Conservation (phyloP, 2,797 vertebrate species). For the Melanotaenia maccullochi region DNA sequence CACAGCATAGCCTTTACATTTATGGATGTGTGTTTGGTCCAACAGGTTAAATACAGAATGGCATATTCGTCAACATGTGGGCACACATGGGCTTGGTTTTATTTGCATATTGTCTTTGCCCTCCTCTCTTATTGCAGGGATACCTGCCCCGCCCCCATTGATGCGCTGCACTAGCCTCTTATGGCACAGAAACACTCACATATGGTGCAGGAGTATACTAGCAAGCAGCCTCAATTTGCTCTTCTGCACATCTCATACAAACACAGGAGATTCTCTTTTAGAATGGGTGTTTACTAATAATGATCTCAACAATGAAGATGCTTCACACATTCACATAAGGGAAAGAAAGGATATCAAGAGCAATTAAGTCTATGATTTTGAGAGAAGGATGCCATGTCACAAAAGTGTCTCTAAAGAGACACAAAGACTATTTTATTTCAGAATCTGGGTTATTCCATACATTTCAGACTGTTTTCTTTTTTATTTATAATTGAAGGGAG, state of each 20-base stretch:
- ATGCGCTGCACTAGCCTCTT: slow-evolving; percentile 48
- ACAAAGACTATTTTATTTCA: slow-evolving; percentile 31
- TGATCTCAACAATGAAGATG: slow-evolving; percentile 52
- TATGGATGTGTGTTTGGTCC: slow-evolving; percentile 12
- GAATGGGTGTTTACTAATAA: slow-evolving; percentile 37
- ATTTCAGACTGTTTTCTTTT: slow-evolving; percentile 63
- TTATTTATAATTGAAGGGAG: slow-evolving; percentile 75
- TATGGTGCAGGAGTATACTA: slow-evolving; percentile 32
- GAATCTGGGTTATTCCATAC: slow-evolving; percentile 67
- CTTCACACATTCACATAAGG: slow-evolving; percentile 38
- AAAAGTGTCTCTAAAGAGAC: slow-evolving; percentile 44
- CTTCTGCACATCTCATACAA: slow-evolving; percentile 16
- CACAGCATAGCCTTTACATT: neutral
- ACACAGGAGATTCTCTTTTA: slow-evolving; percentile 10
- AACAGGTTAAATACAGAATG: neutral
- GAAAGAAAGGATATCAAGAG: slow-evolving; percentile 3
- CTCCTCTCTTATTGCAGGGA: slow-evolving; percentile 71
- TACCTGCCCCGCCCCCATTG: slow-evolving; percentile 61
- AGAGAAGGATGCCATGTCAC: slow-evolving; percentile 36
- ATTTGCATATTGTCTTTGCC: slow-evolving; percentile 56
- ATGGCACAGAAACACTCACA: slow-evolving; percentile 36
- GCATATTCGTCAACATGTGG: slow-evolving; percentile 41
- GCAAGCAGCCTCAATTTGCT: slow-evolving; percentile 25
- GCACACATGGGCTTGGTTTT: slow-evolving; percentile 29
- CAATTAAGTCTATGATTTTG: slow-evolving; percentile 11